Conservation (phyloP, 2,888 invertebrate species). For the Apamea monoglypha region DNA sequence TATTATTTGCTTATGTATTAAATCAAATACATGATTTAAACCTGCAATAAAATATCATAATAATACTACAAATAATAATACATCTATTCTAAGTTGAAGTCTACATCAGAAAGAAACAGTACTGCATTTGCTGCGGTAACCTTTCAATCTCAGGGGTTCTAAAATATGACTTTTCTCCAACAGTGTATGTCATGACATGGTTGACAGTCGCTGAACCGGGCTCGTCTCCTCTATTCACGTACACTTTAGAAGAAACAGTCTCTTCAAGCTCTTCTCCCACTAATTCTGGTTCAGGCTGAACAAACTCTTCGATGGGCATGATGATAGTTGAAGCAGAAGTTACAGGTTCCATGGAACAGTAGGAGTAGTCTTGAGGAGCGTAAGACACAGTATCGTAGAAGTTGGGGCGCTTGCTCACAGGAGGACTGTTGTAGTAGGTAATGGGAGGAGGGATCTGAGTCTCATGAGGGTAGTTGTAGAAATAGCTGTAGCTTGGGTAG, state of each 20-base stretch:
- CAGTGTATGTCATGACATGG: constrained; percentile 85
- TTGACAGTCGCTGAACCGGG: constrained; percentile 84
- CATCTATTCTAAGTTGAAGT: constrained; percentile 35
- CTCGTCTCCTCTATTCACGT: constrained; percentile 81
- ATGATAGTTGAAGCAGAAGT: constrained; percentile 69
- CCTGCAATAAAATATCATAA: constrained; percentile 43
- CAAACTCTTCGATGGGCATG: constrained; percentile 72
- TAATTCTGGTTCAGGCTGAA: constrained; percentile 80
- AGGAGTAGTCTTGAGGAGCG: constrained; percentile 75
- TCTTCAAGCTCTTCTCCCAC: constrained; percentile 86
- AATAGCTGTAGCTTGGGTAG: constrained; percentile 69
- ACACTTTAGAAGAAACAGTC: constrained; percentile 82
- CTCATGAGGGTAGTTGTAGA: constrained; percentile 75
- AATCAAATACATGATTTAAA: neutral
- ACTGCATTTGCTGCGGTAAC: constrained; percentile 86
- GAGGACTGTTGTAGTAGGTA: constrained; percentile 70
- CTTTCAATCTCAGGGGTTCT: constrained; percentile 82
- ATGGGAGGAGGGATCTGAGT: constrained; percentile 77
- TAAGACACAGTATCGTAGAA: constrained; percentile 81
- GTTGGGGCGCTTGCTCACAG: constrained; percentile 78
- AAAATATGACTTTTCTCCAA: constrained; percentile 85
- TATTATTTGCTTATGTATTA: constrained; percentile 13
- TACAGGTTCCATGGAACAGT: constrained; percentile 77
- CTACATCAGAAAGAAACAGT: constrained; percentile 83
- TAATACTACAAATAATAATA: constrained; percentile 35